Conservation (phyloP, 1,140 invertebrate species). For the Drosophila kurseongensis region DNA sequence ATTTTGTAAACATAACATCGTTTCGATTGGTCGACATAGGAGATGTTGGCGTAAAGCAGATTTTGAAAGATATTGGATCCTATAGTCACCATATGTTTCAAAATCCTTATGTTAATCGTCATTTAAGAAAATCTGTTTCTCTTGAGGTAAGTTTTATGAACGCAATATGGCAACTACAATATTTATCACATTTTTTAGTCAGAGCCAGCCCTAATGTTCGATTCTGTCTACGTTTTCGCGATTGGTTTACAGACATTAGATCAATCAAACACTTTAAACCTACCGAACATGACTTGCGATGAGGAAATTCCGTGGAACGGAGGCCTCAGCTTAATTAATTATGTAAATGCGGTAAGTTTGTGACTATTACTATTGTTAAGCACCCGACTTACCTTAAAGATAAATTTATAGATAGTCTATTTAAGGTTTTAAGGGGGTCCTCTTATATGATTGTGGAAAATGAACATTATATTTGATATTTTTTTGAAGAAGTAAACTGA, state of each 20-base stretch:
- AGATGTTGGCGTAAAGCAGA: slow-evolving; percentile 90
- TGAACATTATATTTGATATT: no score
- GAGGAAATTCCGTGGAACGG: slow-evolving; percentile 93
- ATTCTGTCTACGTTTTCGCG: slow-evolving; percentile 95
- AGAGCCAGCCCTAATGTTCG: slow-evolving; percentile 95
- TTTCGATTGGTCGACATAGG: slow-evolving; percentile 94
- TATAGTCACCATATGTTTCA: slow-evolving; percentile 37
- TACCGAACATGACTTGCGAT: slow-evolving; percentile 93
- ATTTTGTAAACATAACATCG: slow-evolving; percentile 96
- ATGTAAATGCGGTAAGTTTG: slow-evolving; percentile 92
- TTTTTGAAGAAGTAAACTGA: no score
- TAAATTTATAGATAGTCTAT: no score
- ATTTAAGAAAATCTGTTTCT: slow-evolving; percentile 22
- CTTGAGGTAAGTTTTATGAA: slow-evolving; percentile 47
- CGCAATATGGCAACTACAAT: not conserved
- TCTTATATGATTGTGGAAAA: no score
- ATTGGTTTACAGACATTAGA: slow-evolving; percentile 92
- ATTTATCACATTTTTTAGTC: slow-evolving; percentile 87
- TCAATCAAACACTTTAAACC: slow-evolving; percentile 84
- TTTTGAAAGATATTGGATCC: slow-evolving; percentile 92
- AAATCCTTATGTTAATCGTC: slow-evolving; percentile 5
- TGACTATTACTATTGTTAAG: no score
- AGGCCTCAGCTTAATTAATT: slow-evolving; percentile 95
- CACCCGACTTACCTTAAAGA: no score
- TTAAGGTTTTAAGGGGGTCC: no score